Conservation (phyloP, 2,888 invertebrate species). For the Lissocephala sabroskyi region DNA sequence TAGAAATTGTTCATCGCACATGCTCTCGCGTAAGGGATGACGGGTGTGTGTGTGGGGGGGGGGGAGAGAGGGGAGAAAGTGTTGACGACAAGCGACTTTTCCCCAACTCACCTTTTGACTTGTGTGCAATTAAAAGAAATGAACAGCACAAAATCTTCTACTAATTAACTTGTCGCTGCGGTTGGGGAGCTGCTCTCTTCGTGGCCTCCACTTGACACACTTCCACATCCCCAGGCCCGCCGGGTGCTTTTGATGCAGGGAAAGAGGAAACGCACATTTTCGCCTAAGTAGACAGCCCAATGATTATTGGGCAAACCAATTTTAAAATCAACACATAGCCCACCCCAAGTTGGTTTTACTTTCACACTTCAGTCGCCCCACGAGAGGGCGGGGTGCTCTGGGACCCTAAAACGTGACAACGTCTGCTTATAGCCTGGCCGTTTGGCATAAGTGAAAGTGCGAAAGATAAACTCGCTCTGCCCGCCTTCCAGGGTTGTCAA, state of each 20-base stretch:
- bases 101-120: slow-evolving; percentile 12
- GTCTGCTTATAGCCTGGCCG: no score
- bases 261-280: background rate
- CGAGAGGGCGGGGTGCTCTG: background rate
- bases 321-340: slow-evolving; percentile 29
- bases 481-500: background rate
- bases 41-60: background rate
- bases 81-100: background rate
- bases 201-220: slow-evolving; percentile 28
- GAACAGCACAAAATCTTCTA: slow-evolving; percentile 24
- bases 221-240: no score
- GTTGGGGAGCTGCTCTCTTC: background rate
- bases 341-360: slow-evolving; percentile 24
- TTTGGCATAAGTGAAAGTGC: slow-evolving; percentile 3
- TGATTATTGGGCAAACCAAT: background rate
- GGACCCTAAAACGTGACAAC: slow-evolving; percentile 44
- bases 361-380: no score
- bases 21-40: background rate
- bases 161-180: slow-evolving; percentile 44
- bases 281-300: background rate
- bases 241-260: no score
- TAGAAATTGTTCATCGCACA: slow-evolving; percentile 23
- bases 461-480: background rate
- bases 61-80: background rate
- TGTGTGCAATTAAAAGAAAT: slow-evolving; percentile 40